Evolutionary conservation across 2,888 invertebrate genomes (phyloP).

Genomic region (Trichogramma dendrolimi): DNA sequence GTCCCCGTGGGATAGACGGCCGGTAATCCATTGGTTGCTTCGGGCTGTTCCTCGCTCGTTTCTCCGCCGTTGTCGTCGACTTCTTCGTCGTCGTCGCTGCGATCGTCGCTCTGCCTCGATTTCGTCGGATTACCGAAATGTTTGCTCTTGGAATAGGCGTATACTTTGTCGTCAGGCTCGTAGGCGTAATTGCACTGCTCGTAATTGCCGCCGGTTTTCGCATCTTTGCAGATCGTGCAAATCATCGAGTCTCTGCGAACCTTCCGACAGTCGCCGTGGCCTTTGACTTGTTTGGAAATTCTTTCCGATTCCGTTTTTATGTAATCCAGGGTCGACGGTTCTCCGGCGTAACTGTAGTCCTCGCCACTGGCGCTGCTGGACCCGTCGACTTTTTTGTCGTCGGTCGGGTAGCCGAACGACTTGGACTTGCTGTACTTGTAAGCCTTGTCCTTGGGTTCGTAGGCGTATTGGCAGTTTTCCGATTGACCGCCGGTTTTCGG

Average conservation of each 20-base stretch:
- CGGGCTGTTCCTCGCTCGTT: slow-evolving; percentile 16
- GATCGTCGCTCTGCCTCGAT: slow-evolving; percentile 11
- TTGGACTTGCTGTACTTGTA: slow-evolving; percentile 44
- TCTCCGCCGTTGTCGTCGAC: slow-evolving; percentile 12
- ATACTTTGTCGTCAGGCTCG: slow-evolving; percentile 65
- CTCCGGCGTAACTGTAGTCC: slow-evolving; percentile 10
- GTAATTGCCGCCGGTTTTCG: slow-evolving; percentile 70
- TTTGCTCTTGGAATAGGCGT: slow-evolving; percentile 44
- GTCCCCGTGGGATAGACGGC: slow-evolving; percentile 20
- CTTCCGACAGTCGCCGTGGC: slow-evolving; percentile 60
- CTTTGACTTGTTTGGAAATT: slow-evolving; percentile 56
- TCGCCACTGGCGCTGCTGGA: slow-evolving; percentile 22
- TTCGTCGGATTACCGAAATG: slow-evolving; percentile 39
- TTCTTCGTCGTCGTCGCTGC: background rate
- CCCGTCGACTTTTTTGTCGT: slow-evolving; percentile 12
- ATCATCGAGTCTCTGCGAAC: slow-evolving; percentile 64
- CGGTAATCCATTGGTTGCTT: slow-evolving; percentile 17
- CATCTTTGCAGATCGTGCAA: slow-evolving; percentile 71
- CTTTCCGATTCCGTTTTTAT: slow-evolving; percentile 60
- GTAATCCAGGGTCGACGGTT: slow-evolving; percentile 39
- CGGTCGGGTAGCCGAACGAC: slow-evolving; percentile 39
- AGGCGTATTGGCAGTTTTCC: slow-evolving; percentile 59
- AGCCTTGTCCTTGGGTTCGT: slow-evolving; percentile 50
- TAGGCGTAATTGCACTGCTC: slow-evolving; percentile 78
- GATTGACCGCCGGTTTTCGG: slow-evolving; percentile 56